Evolutionary conservation across 2,888 invertebrate genomes (phyloP).

Genomic region (Scrobipalpa costella): DNA sequence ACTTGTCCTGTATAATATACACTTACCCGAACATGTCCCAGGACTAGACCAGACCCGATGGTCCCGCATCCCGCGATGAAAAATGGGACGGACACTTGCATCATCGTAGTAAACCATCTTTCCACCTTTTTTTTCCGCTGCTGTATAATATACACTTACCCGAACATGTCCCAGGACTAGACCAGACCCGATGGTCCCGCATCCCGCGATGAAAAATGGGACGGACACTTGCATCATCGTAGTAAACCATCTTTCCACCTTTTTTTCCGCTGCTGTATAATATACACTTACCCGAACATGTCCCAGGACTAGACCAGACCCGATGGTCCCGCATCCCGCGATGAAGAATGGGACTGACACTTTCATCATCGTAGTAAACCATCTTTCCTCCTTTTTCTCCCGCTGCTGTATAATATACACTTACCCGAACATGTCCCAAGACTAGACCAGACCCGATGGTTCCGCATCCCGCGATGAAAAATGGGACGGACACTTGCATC

Average conservation of each 20-base stretch:
- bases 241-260: slow-evolving; percentile 88
- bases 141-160: slow-evolving; percentile 84
- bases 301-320: slow-evolving; percentile 95
- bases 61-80: slow-evolving; percentile 97
- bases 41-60: slow-evolving; percentile 95
- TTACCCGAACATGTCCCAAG: slow-evolving; percentile 92
- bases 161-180: slow-evolving; percentile 93
- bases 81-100: slow-evolving; percentile 96
- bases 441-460: slow-evolving; percentile 97
- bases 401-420: slow-evolving; percentile 43
- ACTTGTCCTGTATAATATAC: background rate
- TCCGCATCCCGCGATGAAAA: slow-evolving; percentile 96
- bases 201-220: slow-evolving; percentile 96
- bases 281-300: slow-evolving; percentile 88
- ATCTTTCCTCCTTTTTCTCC: slow-evolving; percentile 85
- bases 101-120: slow-evolving; percentile 87
- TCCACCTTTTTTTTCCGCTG: slow-evolving; percentile 86
- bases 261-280: too few species aligned
- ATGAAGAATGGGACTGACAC: slow-evolving; percentile 96
- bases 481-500: slow-evolving; percentile 94
- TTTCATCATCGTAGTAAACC: slow-evolving; percentile 89
- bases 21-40: slow-evolving; percentile 92
- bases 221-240: slow-evolving; percentile 92
- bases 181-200: slow-evolving; percentile 97
- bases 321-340: slow-evolving; percentile 97